phyloP scores from a whole-genome alignment of 2,113 vertebrate species.

The Dermatemys mawii region DNA sequence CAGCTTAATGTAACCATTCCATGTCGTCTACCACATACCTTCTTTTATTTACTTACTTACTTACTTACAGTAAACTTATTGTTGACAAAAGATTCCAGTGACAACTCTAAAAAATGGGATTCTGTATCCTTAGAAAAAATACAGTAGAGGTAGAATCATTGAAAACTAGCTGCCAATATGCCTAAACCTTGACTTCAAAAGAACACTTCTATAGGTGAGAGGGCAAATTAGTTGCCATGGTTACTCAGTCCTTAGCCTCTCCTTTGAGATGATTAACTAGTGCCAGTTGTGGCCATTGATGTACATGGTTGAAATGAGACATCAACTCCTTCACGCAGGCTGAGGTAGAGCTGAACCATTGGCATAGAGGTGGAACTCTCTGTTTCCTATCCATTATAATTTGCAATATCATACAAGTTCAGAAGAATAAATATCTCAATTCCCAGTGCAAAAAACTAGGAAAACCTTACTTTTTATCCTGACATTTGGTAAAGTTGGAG shows the following conservation, averaged over 20 bases:
- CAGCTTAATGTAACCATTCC: background rate
- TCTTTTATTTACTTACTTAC: background rate
- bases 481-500: background rate
- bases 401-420: background rate
- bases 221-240: rapidly evolving
- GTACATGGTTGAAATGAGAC: background rate
- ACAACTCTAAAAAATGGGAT: rapidly evolving
- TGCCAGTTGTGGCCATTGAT: background rate
- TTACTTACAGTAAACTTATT: background rate
- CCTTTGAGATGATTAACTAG: background rate
- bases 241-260: background rate
- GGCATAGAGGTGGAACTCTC: background rate
- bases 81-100: background rate
- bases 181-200: background rate
- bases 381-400: background rate
- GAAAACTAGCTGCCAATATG: background rate
- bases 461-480: background rate
- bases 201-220: background rate
- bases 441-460: background rate
- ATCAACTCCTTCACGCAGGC: background rate
- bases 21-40: background rate
- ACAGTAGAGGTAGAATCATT: background rate
- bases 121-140: background rate
- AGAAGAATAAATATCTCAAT: background rate
- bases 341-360: background rate